phyloP scores from a whole-genome alignment of 2,888 invertebrate genomes.

The Chrysina gloriosa region DNA sequence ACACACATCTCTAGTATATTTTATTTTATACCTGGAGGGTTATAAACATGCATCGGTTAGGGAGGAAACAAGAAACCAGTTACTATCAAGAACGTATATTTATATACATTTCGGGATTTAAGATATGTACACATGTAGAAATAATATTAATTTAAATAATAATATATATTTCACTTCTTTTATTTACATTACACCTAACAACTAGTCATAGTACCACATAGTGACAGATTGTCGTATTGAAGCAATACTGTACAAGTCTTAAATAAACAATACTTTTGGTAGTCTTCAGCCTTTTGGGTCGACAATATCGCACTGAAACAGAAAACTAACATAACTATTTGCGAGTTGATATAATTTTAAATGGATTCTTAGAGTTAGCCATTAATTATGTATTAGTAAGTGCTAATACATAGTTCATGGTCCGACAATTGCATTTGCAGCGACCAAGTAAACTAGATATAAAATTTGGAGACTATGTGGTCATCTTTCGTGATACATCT shows the following conservation, averaged over 20 bases:
- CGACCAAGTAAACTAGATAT: too few relatives aligned
- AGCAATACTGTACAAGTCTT: slow-evolving; percentile 49
- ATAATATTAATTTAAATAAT: slow-evolving; percentile 50
- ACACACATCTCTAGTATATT: too few relatives aligned
- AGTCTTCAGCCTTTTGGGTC: slow-evolving; percentile 57
- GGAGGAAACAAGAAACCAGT: neutral
- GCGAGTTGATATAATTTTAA: too few relatives aligned
- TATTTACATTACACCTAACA: slow-evolving; percentile 38
- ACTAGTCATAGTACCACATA: slow-evolving; percentile 51
- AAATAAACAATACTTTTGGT: slow-evolving; percentile 56
- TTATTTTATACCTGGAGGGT: neutral
- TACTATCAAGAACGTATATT: slow-evolving; percentile 45
- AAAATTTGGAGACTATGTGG: too few relatives aligned
- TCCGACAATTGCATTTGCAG: too few relatives aligned
- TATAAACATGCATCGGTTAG: neutral
- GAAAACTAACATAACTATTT: too few relatives aligned
- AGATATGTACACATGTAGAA: slow-evolving; percentile 61
- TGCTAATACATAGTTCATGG: too few relatives aligned
- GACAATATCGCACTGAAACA: slow-evolving; percentile 53
- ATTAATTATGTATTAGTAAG: too few relatives aligned
- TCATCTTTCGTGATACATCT: too few relatives aligned
- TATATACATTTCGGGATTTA: slow-evolving; percentile 55
- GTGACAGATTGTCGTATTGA: slow-evolving; percentile 58
- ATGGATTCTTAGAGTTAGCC: too few relatives aligned
- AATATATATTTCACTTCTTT: slow-evolving; percentile 37